These are phyloP conservation scores for Archips crataeganus DNA, from an alignment of 2,888 invertebrate species.

Conservation along the genomic window DNA sequence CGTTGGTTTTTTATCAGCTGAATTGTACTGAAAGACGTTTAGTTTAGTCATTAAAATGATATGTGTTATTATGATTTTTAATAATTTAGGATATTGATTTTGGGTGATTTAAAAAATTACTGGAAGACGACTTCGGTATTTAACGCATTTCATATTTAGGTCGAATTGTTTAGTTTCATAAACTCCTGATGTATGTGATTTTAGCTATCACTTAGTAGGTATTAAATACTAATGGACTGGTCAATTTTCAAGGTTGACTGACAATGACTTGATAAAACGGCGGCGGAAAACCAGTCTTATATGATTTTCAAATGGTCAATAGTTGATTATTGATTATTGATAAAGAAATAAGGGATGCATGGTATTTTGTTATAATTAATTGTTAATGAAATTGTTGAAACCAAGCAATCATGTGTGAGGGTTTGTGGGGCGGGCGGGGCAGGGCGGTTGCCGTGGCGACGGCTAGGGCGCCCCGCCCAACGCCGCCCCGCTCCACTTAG, in stretches of 20 bases:
- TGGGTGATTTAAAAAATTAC: neutral
- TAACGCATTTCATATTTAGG: neutral
- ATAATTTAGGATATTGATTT: neutral
- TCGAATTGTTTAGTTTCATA: neutral
- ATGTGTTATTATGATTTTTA: neutral
- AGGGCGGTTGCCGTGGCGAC: slow-evolving; percentile 76
- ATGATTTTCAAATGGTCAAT: neutral
- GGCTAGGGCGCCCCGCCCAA: slow-evolving; percentile 77
- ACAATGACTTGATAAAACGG: neutral
- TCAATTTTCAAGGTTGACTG: slow-evolving; percentile 5
- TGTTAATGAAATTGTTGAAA: slow-evolving; percentile 36
- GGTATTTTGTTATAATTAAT: slow-evolving; percentile 30
- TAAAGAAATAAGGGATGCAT: slow-evolving; percentile 2
- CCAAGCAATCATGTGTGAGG: slow-evolving; percentile 42
- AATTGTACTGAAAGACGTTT: slow-evolving; percentile 21
- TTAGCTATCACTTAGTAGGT: slow-evolving; percentile 19
- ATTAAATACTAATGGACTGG: neutral
- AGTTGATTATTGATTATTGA: neutral
- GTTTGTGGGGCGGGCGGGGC: slow-evolving; percentile 52
- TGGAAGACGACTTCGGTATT: neutral
- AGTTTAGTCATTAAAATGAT: neutral
- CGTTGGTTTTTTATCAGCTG: slow-evolving; percentile 17
- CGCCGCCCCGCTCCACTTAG: slow-evolving; percentile 62
- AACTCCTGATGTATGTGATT: slow-evolving; percentile 47
- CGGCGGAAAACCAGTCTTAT: neutral